Percentiles rank a stretch among this genome's conserved stretches.
These are phyloP conservation scores for Melanchra persicariae DNA, from an alignment of 2,888 invertebrate species.

Conservation along the genomic window DNA sequence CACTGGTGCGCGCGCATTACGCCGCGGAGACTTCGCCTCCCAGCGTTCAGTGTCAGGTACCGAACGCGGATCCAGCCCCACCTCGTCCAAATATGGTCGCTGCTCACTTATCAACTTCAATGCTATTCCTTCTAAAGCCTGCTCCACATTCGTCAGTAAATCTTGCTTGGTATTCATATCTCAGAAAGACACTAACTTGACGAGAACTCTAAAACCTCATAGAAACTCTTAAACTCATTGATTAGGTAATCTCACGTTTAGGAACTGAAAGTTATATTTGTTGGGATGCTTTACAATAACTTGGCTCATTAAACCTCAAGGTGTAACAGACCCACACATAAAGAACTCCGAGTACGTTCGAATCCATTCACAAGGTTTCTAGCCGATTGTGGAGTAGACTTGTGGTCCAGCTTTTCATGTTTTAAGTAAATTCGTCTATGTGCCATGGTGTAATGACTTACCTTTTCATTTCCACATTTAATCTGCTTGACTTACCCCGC, in stretches of 20 bases:
- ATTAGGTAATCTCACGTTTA: not conserved
- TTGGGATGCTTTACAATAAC: not conserved
- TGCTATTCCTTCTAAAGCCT: constrained; percentile 42
- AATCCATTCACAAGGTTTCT: constrained; percentile 6
- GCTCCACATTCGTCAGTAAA: constrained; percentile 29
- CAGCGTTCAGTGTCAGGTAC: constrained; percentile 94
- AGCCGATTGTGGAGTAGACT: constrained; percentile 43
- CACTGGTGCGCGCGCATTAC: constrained; percentile 92
- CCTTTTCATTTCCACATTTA: constrained; percentile 44
- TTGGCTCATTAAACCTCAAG: not conserved
- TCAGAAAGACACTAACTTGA: not conserved
- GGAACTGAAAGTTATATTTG: not conserved
- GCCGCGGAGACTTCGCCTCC: constrained; percentile 93
- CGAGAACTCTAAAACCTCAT: not conserved
- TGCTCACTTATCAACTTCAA: constrained; percentile 63
- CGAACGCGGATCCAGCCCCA: constrained; percentile 67
- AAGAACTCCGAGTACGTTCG: not conserved
- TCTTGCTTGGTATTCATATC: not conserved
- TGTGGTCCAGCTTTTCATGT: constrained; percentile 49
- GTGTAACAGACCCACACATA: not conserved
- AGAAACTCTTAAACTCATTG: not conserved
- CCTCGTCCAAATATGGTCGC: constrained; percentile 57
- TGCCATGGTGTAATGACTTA: constrained; percentile 33
- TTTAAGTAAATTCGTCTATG: constrained; percentile 33
- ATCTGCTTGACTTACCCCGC: constrained; percentile 51